These are phyloP conservation scores for Pao palembangensis DNA, from an alignment of 2,113 vertebrate species.

Conservation along the genomic window DNA sequence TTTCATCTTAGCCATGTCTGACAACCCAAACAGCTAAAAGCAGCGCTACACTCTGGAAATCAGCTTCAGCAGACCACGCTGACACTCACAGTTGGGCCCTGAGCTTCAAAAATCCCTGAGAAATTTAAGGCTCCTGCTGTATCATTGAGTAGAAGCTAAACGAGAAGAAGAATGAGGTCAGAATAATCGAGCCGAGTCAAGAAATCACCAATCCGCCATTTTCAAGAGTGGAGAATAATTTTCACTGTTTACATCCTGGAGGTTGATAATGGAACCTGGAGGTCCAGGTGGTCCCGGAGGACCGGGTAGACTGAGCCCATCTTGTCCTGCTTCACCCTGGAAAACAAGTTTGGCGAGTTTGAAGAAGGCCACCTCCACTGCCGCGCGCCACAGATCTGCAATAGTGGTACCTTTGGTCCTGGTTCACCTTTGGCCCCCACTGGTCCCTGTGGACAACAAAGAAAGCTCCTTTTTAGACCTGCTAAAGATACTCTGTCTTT, in stretches of 20 bases:
- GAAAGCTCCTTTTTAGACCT: not conserved
- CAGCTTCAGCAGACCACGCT: too few species aligned
- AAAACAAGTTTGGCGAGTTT: conserved; percentile 1
- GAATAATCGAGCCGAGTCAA: not conserved
- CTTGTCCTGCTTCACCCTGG: conserved; percentile 83
- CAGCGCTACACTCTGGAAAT: too few species aligned
- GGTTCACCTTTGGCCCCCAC: conserved; percentile 82
- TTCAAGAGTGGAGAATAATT: not conserved
- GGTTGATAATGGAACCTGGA: conserved; percentile 76
- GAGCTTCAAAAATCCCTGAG: conserved; percentile 76
- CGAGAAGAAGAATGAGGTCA: not conserved
- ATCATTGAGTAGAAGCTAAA: conserved; percentile 67
- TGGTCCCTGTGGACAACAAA: conserved; percentile 73
- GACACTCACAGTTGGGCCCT: conserved; percentile 55
- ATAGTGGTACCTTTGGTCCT: conserved; percentile 80
- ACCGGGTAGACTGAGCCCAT: conserved; percentile 78
- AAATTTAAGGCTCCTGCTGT: conserved; percentile 81
- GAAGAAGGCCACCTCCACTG: too few species aligned
- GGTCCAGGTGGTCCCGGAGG: conserved; percentile 86
- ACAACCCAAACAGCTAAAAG: conserved; percentile 1
- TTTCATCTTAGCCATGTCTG: too few species aligned
- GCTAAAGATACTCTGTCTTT: too few species aligned
- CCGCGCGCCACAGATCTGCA: too few species aligned
- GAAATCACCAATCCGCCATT: too few species aligned
- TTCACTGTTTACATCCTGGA: conserved; percentile 78